Evolutionary conservation across 2,797 vertebrate genomes (phyloP).

Genomic region (Phoxinus dragarum): DNA sequence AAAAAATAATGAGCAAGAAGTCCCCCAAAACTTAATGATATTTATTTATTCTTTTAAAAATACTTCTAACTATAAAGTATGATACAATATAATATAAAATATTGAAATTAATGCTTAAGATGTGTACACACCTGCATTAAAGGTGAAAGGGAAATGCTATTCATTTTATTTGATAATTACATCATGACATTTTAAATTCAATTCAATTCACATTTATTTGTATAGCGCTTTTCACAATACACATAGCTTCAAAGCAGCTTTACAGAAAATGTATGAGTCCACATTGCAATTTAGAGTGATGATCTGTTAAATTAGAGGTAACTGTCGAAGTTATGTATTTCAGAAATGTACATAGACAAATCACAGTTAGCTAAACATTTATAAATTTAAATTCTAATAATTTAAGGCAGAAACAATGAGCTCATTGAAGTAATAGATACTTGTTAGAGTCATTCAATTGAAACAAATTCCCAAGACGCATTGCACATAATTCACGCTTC

Average conservation of each 20-base stretch:
- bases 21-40: background rate
- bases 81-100: background rate
- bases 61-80: background rate
- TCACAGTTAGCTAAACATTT: no score
- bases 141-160: background rate
- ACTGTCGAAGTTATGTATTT: no score
- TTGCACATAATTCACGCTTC: background rate
- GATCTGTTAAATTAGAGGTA: no score
- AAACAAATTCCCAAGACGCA: background rate
- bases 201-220: no score
- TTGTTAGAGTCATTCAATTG: background rate
- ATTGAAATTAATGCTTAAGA: background rate
- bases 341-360: no score
- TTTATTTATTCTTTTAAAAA: background rate
- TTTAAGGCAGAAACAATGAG: no score
- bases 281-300: no score
- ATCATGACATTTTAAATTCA: background rate
- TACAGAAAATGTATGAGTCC: no score
- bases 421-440: no score
- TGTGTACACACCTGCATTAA: background rate
- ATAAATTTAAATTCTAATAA: no score
- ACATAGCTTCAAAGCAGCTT: no score
- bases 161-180: background rate
- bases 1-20: background rate
- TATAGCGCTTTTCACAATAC: no score